Evolutionary conservation across 2,797 vertebrate species (phyloP).

Genomic region (Chelidonichthys spinosus): DNA sequence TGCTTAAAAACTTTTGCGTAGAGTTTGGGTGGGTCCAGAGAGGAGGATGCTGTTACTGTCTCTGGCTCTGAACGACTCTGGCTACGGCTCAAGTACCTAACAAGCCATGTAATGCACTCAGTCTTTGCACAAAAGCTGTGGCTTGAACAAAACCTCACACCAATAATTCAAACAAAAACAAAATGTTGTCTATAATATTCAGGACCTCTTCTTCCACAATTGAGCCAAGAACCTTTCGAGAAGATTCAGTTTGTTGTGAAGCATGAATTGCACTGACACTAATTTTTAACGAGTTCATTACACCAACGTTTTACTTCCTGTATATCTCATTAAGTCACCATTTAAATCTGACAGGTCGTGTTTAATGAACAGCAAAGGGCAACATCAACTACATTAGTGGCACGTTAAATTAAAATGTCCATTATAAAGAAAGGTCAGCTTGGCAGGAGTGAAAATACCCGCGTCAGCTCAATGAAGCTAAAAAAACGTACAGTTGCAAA

Average conservation of each 20-base stretch:
- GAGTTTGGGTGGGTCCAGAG: constrained; percentile 42
- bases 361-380: constrained; percentile 35
- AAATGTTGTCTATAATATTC: constrained; percentile 38
- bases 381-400: constrained; percentile 27
- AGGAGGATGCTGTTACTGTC: constrained; percentile 46
- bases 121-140: constrained; percentile 60
- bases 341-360: constrained; percentile 16
- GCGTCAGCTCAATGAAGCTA: not conserved
- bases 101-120: constrained; percentile 68
- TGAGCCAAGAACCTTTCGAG: constrained; percentile 5
- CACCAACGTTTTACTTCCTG: constrained; percentile 1
- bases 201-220: constrained; percentile 7
- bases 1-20: constrained; percentile 30
- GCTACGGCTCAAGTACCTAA: constrained; percentile 61
- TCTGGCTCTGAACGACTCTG: constrained; percentile 54
- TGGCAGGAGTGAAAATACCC: constrained; percentile 20
- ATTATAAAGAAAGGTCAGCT: constrained; percentile 37
- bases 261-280: constrained; percentile 19
- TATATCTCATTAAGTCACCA: constrained; percentile 14
- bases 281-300: constrained; percentile 18
- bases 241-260: not conserved
- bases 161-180: constrained; percentile 60
- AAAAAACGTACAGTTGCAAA: constrained; percentile 39
- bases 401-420: constrained; percentile 40
- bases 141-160: constrained; percentile 50